These are phyloP conservation scores for Aegithalos caudatus DNA, from an alignment of 2,113 vertebrate genomes.

Conservation along the genomic window DNA sequence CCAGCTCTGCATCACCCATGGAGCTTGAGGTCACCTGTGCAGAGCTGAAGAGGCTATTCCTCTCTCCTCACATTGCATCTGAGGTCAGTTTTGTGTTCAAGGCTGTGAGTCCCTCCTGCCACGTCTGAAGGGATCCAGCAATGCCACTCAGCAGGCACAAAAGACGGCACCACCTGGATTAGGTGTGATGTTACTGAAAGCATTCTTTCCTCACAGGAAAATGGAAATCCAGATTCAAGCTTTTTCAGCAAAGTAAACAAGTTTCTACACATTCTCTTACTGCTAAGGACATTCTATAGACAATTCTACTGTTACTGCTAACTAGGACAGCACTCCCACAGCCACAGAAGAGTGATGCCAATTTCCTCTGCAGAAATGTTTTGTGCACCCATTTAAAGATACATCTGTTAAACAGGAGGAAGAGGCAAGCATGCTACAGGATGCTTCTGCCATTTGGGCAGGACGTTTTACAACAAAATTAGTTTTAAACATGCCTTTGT, in stretches of 20 bases:
- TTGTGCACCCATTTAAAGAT: background rate
- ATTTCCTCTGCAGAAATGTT: background rate
- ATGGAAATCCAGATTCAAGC: background rate
- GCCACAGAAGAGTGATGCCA: background rate
- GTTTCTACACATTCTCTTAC: background rate
- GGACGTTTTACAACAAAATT: background rate
- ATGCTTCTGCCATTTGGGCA: background rate
- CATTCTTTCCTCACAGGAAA: background rate
- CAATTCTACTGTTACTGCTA: too few species aligned
- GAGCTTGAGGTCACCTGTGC: fast-evolving
- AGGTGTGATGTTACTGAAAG: background rate
- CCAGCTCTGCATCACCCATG: background rate
- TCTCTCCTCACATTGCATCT: background rate
- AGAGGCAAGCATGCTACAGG: background rate
- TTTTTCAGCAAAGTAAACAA: background rate
- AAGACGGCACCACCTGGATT: background rate
- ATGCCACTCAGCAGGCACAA: background rate
- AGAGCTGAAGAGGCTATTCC: background rate
- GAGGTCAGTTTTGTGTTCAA: background rate
- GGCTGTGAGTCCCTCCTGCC: background rate
- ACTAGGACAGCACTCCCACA: background rate
- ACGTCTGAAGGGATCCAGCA: background rate
- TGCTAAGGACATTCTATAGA: too few species aligned
- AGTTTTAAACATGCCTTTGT: background rate
- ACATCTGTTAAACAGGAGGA: background rate